A percentile compares a stretch with the other conserved stretches of the same genome.
Conservation (phyloP, 2,888 invertebrate species). For the Acanthosoma haemorrhoidale region DNA sequence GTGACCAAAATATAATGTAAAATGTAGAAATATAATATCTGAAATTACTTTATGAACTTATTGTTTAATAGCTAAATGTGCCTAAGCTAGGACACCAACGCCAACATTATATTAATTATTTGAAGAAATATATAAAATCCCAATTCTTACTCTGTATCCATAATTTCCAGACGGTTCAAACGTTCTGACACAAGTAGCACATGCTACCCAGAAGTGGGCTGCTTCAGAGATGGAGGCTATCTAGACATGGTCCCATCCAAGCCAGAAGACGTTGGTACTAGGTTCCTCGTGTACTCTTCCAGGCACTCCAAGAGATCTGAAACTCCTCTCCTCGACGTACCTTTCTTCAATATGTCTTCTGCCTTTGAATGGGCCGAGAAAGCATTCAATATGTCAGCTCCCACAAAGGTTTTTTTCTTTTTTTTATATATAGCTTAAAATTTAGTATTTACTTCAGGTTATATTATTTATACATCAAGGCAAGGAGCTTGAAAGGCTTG, state of each 20-base stretch:
- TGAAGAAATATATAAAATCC: no score
- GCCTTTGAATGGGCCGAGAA: slow-evolving; percentile 61
- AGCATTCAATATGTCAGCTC: slow-evolving; percentile 60
- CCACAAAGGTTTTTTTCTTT: slow-evolving; percentile 48
- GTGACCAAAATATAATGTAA: no score
- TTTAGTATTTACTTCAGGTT: no score
- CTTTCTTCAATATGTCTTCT: slow-evolving; percentile 65
- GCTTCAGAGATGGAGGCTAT: slow-evolving; percentile 86
- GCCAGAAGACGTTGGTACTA: slow-evolving; percentile 78
- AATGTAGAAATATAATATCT: no score
- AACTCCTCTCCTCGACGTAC: slow-evolving; percentile 62
- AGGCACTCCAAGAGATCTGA: slow-evolving; percentile 52
- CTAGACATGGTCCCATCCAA: slow-evolving; percentile 81
- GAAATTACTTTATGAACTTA: no score
- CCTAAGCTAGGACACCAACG: no score
- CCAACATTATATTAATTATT: no score
- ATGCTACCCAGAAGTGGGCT: slow-evolving; percentile 85
- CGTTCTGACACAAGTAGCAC: slow-evolving; percentile 47
- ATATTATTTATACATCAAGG: no score
- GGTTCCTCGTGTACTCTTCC: slow-evolving; percentile 43
- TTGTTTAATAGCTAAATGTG: no score
- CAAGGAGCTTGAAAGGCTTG: no score
- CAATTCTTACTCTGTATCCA: no score
- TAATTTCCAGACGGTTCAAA: slow-evolving; percentile 3
- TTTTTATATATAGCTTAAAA: no score